phyloP scores from a whole-genome alignment of 2,797 vertebrate species.

The Anas capensis region DNA sequence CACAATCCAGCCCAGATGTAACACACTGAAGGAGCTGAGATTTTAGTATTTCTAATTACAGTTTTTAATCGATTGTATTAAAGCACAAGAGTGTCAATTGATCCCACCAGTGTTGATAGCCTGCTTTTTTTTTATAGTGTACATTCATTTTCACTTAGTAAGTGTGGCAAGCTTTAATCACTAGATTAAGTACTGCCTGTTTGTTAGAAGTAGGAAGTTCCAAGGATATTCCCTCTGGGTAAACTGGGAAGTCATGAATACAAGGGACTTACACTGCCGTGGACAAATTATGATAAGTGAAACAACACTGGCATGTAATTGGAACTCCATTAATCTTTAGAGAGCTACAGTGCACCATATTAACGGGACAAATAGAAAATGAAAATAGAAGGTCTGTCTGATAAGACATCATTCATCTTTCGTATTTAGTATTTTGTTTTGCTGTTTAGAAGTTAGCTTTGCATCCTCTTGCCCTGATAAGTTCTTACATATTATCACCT shows the following conservation, averaged over 20 bases:
- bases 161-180: constrained; percentile 12
- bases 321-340: constrained; percentile 48
- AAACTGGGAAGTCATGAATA: constrained; percentile 38
- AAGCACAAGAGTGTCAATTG: not conserved
- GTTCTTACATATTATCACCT: not conserved
- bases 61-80: not conserved
- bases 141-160: not conserved
- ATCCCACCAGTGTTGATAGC: not conserved
- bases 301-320: constrained; percentile 45
- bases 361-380: constrained; percentile 39
- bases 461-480: not conserved
- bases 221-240: constrained; percentile 56
- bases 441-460: constrained; percentile 17
- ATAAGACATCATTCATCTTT: constrained; percentile 28
- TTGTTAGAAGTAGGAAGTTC: constrained; percentile 53
- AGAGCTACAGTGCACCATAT: constrained; percentile 19
- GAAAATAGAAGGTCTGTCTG: constrained; percentile 25
- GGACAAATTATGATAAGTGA: constrained; percentile 56
- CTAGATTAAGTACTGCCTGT: constrained; percentile 46
- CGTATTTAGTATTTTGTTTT: constrained; percentile 30
- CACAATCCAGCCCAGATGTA: not conserved
- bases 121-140: constrained; percentile 22
- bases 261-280: constrained; percentile 2
- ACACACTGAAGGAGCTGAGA: not conserved
- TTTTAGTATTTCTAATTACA: not conserved